Evolutionary conservation across 2,113 vertebrate species (phyloP), one percentile per base, ranked within the genome.

Genomic region (Plotosus lineatus): DNA sequence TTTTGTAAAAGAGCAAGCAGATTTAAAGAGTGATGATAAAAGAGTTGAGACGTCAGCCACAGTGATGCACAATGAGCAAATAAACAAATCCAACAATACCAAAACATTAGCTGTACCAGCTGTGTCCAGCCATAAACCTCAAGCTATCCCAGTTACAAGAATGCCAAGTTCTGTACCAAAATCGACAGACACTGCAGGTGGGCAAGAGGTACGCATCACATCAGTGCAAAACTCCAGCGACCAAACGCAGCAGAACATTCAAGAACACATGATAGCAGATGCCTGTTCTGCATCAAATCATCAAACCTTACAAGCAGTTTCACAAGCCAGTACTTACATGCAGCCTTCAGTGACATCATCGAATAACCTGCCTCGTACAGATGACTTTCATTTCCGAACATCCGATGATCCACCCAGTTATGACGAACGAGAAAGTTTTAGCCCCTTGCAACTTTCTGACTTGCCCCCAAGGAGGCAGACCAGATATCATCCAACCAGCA

Each of bases 331-430:
- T 61, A 86, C 83, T 72, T 87, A 90, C 74, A 56, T 73, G 28
- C 83, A 85, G 40, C 28, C 82, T 61, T 23, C 40, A 65, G 40
- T 72, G 28, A 79, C 68, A 42, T 51, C 89, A 83, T 53, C 74
- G 78, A 31, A 86, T 31, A 78, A 85, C 46, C 56, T 81, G 85
- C 61, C 88, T 86, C 68, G 84, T 31, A 83, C 73, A 46, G 85
- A 88, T 17, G 83, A 92, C 33, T 74, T 86, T 36, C 85, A 44
- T 61, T 93, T 92, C 84, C 90, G 90, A 78, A 86, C 89, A 36
- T 92, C 92, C 28, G 93, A 94, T 86, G 93, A 94, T 77, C 93
- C 93, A 4, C 93, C 93, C 8, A 93, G 93, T 73, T 94, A 94
- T 28, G 93, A 94, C 66, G 93, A 94, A 73, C 88, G 93, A 82